These are phyloP conservation scores for Himantopus leucocephalus DNA, from an alignment of 2,113 vertebrate genomes.

Conservation along the genomic window DNA sequence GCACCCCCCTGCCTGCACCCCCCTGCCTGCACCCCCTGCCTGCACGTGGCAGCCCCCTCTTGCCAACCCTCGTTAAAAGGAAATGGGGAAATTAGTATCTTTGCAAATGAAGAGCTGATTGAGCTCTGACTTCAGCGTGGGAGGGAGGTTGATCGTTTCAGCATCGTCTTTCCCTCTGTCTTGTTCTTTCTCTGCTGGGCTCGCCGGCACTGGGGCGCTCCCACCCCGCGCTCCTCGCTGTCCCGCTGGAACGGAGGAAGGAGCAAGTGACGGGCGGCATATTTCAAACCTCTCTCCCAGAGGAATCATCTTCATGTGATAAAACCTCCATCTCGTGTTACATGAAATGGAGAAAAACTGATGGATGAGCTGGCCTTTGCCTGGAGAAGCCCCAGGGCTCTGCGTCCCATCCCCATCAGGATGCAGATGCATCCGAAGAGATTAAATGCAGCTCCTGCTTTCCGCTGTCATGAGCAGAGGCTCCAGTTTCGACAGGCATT, in stretches of 20 bases:
- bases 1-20: neutral
- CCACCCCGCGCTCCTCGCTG: accelerated
- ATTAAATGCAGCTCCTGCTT: neutral
- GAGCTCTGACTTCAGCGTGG: neutral
- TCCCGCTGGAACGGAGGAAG: neutral
- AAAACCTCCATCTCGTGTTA: neutral
- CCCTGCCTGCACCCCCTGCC: neutral
- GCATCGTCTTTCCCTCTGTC: neutral
- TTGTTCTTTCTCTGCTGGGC: neutral
- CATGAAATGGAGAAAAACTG: neutral
- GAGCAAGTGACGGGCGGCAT: neutral
- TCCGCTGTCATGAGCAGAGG: neutral
- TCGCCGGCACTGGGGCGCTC: neutral
- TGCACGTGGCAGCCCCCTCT: neutral
- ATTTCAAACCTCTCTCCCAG: neutral
- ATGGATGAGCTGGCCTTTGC: neutral
- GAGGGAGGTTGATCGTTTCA: neutral
- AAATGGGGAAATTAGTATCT: neutral
- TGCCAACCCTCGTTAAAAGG: neutral
- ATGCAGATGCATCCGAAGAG: neutral
- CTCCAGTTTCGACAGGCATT: neutral
- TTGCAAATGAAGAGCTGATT: neutral
- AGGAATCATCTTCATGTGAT: neutral
- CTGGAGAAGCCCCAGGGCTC: neutral
- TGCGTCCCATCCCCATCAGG: neutral